These are phyloP conservation scores for Drosophila birchii DNA, from an alignment of 2,888 invertebrate genomes.

Conservation along the genomic window DNA sequence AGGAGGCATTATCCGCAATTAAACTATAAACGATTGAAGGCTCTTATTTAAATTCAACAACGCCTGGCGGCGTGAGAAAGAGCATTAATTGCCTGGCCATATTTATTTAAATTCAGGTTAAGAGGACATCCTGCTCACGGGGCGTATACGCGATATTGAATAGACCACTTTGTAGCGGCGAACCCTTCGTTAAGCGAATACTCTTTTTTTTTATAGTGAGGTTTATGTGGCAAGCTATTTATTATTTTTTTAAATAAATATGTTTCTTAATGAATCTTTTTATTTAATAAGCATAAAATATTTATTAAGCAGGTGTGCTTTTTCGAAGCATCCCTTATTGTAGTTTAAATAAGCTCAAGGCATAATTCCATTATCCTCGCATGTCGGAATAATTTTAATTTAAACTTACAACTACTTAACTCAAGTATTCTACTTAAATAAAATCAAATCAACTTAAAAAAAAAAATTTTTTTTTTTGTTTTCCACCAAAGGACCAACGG, in stretches of 20 bases:
- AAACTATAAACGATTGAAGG: slow-evolving; percentile 26
- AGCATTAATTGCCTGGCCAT: slow-evolving; percentile 14
- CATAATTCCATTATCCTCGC: background rate
- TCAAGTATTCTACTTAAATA: background rate
- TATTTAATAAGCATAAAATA: background rate
- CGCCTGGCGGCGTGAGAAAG: background rate
- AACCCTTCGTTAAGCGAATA: slow-evolving; percentile 1
- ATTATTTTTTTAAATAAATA: background rate
- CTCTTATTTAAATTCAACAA: slow-evolving; percentile 31
- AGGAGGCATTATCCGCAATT: slow-evolving; percentile 12
- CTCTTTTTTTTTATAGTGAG: background rate
- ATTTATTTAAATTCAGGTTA: slow-evolving; percentile 38
- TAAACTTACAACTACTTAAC: background rate
- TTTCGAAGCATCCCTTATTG: background rate
- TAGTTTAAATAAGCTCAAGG: background rate
- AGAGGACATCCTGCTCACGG: slow-evolving; percentile 11
- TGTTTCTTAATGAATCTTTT: background rate
- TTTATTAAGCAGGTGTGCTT: background rate
- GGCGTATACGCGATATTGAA: slow-evolving; percentile 36
- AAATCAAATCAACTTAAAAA: background rate
- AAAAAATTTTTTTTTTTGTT: background rate
- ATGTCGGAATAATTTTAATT: slow-evolving; percentile 2
- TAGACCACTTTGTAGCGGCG: slow-evolving; percentile 13
- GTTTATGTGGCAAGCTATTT: background rate
- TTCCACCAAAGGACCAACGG: too few species aligned